Conservation (phyloP, 1,140 invertebrate genomes). For the Antheraea mylitta region DNA sequence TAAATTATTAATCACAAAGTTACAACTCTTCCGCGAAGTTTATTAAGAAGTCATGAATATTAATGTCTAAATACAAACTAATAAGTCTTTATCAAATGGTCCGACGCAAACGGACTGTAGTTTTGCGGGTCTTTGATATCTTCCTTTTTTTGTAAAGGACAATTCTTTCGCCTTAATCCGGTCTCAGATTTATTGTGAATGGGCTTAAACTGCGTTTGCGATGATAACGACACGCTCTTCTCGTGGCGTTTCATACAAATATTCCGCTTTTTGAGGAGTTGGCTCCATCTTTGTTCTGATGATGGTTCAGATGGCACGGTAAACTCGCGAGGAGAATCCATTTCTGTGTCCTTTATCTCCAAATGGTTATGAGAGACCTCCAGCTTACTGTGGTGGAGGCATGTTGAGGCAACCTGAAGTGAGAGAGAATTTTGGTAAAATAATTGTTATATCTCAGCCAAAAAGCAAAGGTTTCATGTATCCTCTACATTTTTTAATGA, state of each 20-base stretch:
- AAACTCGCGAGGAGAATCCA: constrained; percentile 25
- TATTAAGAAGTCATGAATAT: not conserved
- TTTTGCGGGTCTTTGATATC: constrained; percentile 51
- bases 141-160: constrained; percentile 63
- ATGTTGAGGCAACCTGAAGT: constrained; percentile 61
- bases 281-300: constrained; percentile 17
- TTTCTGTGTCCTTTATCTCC: not conserved
- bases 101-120: constrained; percentile 51
- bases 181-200: constrained; percentile 67
- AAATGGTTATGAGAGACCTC: constrained; percentile 35
- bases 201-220: constrained; percentile 56
- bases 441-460: too few species aligned
- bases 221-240: constrained; percentile 53
- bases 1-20: too few species aligned
- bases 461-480: too few species aligned
- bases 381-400: constrained; percentile 64
- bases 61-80: constrained; percentile 22
- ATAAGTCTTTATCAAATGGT: constrained; percentile 72
- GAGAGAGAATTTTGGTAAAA: not conserved
- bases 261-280: constrained; percentile 28
- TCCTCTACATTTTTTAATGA: too few species aligned
- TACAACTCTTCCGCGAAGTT: not conserved
- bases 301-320: constrained; percentile 25
- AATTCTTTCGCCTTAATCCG: constrained; percentile 55
- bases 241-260: constrained; percentile 47